A percentile compares a stretch with the other conserved stretches of the same genome.
phyloP scores from a whole-genome alignment of 1,140 invertebrate species.

The Heliconius melpomene region DNA sequence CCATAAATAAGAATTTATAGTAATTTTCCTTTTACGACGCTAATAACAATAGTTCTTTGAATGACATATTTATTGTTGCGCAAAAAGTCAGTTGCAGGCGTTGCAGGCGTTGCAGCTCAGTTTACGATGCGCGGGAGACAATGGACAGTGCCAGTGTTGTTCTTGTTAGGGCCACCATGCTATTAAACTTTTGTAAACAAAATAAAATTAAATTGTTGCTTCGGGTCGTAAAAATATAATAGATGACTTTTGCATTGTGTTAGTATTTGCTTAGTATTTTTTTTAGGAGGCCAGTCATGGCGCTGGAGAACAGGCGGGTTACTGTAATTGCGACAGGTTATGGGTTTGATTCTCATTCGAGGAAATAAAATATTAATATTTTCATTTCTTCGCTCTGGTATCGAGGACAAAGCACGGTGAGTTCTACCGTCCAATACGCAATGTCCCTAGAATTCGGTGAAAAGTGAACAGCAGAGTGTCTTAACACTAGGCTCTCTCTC shows the following conservation, averaged over 20 bases:
- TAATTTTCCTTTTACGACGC: slow-evolving; percentile 27
- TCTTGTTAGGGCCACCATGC: slow-evolving; percentile 3
- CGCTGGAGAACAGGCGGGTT: no score
- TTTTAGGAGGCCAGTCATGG: no score
- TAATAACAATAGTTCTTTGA: slow-evolving; percentile 14
- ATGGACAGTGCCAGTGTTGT: slow-evolving; percentile 30
- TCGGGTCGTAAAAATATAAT: neutral
- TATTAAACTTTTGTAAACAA: neutral
- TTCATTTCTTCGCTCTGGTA: no score
- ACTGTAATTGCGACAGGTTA: no score
- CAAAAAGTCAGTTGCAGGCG: slow-evolving; percentile 44
- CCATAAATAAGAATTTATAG: neutral
- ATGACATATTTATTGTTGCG: slow-evolving; percentile 44
- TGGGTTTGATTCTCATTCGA: no score
- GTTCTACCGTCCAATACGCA: no score
- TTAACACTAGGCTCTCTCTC: no score
- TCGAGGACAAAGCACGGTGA: no score
- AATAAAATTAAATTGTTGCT: neutral
- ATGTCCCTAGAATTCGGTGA: no score
- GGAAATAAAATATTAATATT: no score
- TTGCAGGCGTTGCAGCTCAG: slow-evolving; percentile 16
- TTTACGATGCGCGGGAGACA: slow-evolving; percentile 49
- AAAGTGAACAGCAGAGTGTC: no score
- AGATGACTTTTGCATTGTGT: neutral
- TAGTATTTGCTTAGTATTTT: neutral